A percentile compares a stretch with the other conserved stretches of the same genome.
These are phyloP conservation scores for Temnothorax curvispinosus DNA, from an alignment of 1,140 invertebrate genomes.

Conservation along the genomic window DNA sequence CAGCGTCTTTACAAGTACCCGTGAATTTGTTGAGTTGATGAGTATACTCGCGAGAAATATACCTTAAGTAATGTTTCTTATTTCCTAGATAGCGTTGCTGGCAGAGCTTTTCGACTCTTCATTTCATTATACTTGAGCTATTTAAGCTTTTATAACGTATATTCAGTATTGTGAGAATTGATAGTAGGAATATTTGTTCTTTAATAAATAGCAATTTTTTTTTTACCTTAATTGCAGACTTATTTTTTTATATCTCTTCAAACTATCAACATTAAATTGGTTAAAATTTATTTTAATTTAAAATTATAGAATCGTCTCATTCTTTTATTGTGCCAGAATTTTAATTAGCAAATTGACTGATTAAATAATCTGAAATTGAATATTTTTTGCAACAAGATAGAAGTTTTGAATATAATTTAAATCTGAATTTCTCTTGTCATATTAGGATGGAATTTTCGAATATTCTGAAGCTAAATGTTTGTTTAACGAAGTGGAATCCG, in stretches of 20 bases:
- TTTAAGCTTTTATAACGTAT: neutral
- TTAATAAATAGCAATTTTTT: neutral
- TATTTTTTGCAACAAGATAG: neutral
- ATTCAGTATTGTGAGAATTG: neutral
- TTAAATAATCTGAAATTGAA: neutral
- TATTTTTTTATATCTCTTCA: neutral
- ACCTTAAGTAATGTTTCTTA: constrained; percentile 26
- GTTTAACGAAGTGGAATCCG: neutral
- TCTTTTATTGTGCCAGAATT: neutral
- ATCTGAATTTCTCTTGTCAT: neutral
- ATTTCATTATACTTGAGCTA: neutral
- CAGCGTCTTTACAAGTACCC: neutral
- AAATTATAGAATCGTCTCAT: neutral
- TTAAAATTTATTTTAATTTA: neutral
- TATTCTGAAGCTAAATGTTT: constrained; percentile 2
- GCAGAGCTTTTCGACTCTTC: neutral
- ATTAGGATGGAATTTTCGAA: neutral
- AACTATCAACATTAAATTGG: neutral
- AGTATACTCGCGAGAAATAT: neutral
- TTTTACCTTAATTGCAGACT: neutral
- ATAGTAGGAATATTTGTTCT: neutral
- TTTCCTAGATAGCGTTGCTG: neutral
- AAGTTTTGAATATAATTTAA: neutral
- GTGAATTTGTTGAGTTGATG: constrained; percentile 25
- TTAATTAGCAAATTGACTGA: neutral